These are phyloP conservation scores for Nixonia krombeini DNA, from an alignment of 1,140 invertebrate species.

Conservation along the genomic window DNA sequence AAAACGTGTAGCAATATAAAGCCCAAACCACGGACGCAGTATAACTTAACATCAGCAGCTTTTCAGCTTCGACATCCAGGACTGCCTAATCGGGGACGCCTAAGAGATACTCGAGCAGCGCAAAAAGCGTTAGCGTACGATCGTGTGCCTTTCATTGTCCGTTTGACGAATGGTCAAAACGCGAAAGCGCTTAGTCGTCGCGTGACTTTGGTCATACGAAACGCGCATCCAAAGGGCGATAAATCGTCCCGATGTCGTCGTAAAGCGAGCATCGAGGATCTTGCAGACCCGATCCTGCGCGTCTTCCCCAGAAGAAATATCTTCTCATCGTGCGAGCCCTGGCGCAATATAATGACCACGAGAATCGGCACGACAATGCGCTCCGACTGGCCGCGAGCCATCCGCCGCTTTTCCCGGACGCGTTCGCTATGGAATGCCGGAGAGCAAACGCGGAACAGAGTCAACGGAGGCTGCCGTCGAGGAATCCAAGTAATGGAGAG, in stretches of 20 bases:
- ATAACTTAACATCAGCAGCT: no score
- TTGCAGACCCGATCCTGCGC: background rate
- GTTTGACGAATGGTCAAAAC: slow-evolving; percentile 25
- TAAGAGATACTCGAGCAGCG: no score
- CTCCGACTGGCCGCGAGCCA: background rate
- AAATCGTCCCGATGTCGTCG: slow-evolving; percentile 34
- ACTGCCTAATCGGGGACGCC: no score
- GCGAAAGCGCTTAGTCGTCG: slow-evolving; percentile 33
- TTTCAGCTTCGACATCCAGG: no score
- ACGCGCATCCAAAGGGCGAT: slow-evolving; percentile 36
- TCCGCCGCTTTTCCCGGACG: slow-evolving; percentile 1
- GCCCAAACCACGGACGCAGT: no score
- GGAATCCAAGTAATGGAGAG: slow-evolving; percentile 51
- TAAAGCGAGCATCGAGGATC: slow-evolving; percentile 16
- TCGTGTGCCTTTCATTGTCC: slow-evolving; percentile 27
- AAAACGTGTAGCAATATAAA: no score
- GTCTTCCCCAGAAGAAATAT: background rate
- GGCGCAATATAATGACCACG: slow-evolving; percentile 4
- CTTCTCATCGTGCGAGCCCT: background rate
- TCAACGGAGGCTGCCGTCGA: slow-evolving; percentile 14
- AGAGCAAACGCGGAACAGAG: slow-evolving; percentile 8
- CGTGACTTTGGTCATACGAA: slow-evolving; percentile 38
- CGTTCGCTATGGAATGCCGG: background rate
- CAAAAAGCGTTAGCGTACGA: no score
- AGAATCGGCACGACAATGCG: slow-evolving; percentile 5